phyloP scores from a whole-genome alignment of 2,797 vertebrate genomes.

The Rhinatrema bivittatum region DNA sequence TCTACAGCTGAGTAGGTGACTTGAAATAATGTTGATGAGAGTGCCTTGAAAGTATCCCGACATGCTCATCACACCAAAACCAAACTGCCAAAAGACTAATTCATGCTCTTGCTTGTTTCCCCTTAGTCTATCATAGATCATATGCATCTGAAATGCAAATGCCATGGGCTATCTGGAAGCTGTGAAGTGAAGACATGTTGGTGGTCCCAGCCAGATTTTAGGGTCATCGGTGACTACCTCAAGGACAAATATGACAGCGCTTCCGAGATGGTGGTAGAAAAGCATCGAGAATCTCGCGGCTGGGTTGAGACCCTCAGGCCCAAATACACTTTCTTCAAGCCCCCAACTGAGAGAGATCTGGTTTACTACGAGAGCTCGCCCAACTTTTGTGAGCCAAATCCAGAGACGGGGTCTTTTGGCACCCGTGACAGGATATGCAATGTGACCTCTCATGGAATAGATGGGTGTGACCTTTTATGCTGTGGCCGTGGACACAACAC shows the following conservation, averaged over 20 bases:
- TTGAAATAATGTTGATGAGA: too few species aligned
- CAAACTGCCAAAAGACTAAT: too few species aligned
- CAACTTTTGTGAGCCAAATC: constrained; percentile 94
- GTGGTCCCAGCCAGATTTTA: constrained; percentile 96
- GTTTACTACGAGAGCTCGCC: constrained; percentile 94
- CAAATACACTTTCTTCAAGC: constrained; percentile 92
- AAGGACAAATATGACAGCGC: constrained; percentile 98
- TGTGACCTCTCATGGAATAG: constrained; percentile 89
- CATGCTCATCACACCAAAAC: too few species aligned
- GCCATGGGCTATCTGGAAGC: constrained; percentile 92
- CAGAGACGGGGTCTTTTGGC: constrained; percentile 90
- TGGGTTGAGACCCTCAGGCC: constrained; percentile 95
- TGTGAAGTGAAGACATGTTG: constrained; percentile 98
- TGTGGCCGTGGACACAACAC: constrained; percentile 95
- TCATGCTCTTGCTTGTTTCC: constrained; percentile 2
- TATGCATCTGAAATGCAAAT: constrained; percentile 96
- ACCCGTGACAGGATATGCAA: constrained; percentile 89
- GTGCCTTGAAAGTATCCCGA: too few species aligned
- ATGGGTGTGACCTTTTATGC: constrained; percentile 93
- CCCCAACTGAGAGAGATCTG: constrained; percentile 86
- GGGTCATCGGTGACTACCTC: constrained; percentile 90
- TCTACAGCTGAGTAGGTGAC: neutral
- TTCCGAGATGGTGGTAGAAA: constrained; percentile 96
- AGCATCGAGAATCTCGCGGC: constrained; percentile 89
- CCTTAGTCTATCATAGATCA: constrained; percentile 85